A percentile compares a stretch with the other conserved stretches of the same genome.
phyloP scores from a whole-genome alignment of 2,113 vertebrate genomes.

The Empidonax traillii region DNA sequence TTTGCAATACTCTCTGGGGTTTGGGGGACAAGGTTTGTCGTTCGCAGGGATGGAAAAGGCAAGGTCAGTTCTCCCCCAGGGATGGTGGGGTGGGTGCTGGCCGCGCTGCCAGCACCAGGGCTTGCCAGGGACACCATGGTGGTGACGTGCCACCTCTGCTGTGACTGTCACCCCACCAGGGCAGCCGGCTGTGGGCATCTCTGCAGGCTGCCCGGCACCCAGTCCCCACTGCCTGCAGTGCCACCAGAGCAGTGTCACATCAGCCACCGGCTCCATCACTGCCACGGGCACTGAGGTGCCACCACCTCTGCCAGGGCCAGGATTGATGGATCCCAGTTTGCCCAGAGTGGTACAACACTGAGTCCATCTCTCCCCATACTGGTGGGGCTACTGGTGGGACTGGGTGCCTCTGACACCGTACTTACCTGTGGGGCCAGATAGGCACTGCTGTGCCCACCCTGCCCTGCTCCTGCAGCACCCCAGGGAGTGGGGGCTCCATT shows the following conservation, averaged over 20 bases:
- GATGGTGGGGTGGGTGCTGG: rapidly evolving
- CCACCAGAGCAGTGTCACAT: neutral
- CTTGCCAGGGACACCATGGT: neutral
- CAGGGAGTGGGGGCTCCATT: rapidly evolving
- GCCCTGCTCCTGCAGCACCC: neutral
- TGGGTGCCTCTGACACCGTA: neutral
- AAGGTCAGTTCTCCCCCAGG: constrained; percentile 40
- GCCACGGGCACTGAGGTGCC: neutral
- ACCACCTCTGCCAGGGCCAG: neutral
- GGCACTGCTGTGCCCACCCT: rapidly evolving
- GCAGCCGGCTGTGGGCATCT: neutral
- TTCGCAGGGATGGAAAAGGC: constrained; percentile 61
- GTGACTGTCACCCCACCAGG: rapidly evolving
- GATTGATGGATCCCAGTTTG: neutral
- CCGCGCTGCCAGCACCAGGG: neutral
- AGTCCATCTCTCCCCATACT: neutral
- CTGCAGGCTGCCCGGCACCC: neutral
- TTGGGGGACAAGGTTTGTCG: constrained; percentile 56
- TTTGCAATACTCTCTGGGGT: constrained; percentile 97
- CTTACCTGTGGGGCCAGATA: neutral
- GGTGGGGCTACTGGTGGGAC: neutral
- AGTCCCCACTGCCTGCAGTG: neutral
- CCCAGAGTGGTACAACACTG: neutral
- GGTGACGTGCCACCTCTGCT: neutral
- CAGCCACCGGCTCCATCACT: neutral